Conservation (phyloP, 2,113 vertebrate species). For the Microtus richardsoni region DNA sequence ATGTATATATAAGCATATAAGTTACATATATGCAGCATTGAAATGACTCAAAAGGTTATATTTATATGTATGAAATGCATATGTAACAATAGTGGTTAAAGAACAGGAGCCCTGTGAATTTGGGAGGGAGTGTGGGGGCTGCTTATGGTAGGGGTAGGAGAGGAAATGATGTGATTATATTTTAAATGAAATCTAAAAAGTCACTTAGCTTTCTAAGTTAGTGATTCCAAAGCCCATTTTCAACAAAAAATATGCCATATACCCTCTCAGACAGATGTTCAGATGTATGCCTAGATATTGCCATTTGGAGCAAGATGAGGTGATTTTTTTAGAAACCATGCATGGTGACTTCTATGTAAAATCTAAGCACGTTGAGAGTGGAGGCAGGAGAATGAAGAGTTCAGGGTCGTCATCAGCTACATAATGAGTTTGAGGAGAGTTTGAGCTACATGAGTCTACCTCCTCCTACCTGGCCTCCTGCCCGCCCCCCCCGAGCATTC, state of each 20-base stretch:
- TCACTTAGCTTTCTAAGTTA: slow-evolving; percentile 28
- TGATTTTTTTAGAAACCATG: background rate
- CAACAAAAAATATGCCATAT: background rate
- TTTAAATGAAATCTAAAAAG: background rate
- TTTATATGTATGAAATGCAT: background rate
- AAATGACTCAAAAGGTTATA: background rate
- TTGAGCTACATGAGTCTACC: background rate
- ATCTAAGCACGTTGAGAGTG: background rate
- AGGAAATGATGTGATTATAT: background rate
- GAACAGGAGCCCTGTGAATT: background rate
- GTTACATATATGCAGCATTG: background rate
- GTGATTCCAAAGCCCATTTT: slow-evolving; percentile 41
- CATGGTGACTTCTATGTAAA: background rate
- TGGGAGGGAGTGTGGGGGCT: background rate
- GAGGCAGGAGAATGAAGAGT: background rate
- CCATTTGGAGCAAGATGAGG: background rate
- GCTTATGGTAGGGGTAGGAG: background rate
- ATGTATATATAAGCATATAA: too few species aligned
- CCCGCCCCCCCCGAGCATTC: background rate
- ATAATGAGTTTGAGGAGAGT: background rate
- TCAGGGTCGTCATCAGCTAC: background rate
- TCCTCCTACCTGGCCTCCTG: background rate
- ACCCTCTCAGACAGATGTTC: background rate
- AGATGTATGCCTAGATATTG: background rate
- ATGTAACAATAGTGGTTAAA: background rate